A percentile compares a stretch with the other conserved stretches of the same genome.
Evolutionary conservation across 2,888 invertebrate species (phyloP).

Genomic region (Sarcophaga subvicina): DNA sequence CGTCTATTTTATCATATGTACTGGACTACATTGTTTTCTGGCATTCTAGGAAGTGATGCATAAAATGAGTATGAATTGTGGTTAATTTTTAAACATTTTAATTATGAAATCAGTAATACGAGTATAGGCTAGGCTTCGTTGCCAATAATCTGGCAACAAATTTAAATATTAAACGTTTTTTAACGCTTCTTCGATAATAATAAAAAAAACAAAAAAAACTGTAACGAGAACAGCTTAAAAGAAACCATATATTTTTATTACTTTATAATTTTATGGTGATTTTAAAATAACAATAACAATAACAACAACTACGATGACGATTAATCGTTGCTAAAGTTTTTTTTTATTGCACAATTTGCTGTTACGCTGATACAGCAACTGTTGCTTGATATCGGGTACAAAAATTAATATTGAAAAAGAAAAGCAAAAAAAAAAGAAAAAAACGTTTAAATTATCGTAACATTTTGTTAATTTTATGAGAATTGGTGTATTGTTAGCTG

Average conservation of each 20-base stretch:
- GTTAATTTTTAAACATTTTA: background rate
- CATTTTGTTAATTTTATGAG: slow-evolving; percentile 35
- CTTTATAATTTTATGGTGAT: slow-evolving; percentile 58
- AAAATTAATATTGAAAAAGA: slow-evolving; percentile 38
- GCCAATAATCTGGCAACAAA: slow-evolving; percentile 9
- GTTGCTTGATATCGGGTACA: background rate
- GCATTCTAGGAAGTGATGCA: background rate
- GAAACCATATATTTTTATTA: slow-evolving; percentile 62
- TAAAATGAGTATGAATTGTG: background rate
- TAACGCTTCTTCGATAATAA: slow-evolving; percentile 26
- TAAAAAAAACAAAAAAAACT: background rate
- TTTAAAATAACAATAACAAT: slow-evolving; percentile 61
- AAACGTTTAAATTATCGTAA: slow-evolving; percentile 55
- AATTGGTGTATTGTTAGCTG: slow-evolving; percentile 8
- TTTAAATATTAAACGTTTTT: slow-evolving; percentile 31
- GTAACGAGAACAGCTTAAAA: slow-evolving; percentile 31
- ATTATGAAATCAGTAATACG: slow-evolving; percentile 7
- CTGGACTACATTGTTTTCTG: background rate
- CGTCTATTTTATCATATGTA: background rate
- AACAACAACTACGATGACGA: slow-evolving; percentile 18
- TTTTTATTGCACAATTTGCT: slow-evolving; percentile 36
- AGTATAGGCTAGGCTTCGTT: background rate
- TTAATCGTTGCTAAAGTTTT: slow-evolving; percentile 42
- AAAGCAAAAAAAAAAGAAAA: slow-evolving; percentile 47
- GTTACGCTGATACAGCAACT: slow-evolving; percentile 20